Evolutionary conservation across 2,113 vertebrate genomes (phyloP).

Genomic region (Ornithorhynchus anatinus): DNA sequence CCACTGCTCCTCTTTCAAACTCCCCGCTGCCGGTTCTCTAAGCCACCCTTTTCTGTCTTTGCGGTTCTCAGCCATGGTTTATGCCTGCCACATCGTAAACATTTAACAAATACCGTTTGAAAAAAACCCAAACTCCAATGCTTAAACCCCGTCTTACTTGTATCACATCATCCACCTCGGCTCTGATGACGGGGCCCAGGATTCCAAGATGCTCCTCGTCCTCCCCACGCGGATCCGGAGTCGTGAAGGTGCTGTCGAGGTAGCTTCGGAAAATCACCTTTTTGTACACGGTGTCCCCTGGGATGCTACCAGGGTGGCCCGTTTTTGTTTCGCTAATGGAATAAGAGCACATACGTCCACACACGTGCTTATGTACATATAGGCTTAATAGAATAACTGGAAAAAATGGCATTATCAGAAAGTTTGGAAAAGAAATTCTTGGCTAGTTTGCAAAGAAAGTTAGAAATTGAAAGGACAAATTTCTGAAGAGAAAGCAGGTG

Average conservation of each 20-base stretch:
- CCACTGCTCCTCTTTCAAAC: no score
- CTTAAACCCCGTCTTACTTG: conserved; percentile 71
- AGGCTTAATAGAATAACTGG: neutral
- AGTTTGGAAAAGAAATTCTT: no score
- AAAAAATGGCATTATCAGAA: neutral
- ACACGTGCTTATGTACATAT: no score
- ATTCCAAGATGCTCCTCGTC: conserved; percentile 89
- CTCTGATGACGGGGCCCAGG: conserved; percentile 90
- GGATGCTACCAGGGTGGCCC: conserved; percentile 33
- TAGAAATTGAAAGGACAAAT: no score
- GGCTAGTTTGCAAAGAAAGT: no score
- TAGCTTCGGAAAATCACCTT: conserved; percentile 90
- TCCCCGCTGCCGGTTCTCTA: no score
- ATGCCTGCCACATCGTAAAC: neutral
- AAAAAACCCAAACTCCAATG: neutral
- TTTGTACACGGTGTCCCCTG: conserved; percentile 67
- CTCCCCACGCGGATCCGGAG: conserved; percentile 77
- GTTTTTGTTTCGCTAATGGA: conserved; percentile 54
- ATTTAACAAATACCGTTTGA: neutral
- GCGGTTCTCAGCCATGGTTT: neutral
- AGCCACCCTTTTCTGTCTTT: no score
- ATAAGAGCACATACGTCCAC: no score
- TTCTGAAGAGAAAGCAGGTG: no score
- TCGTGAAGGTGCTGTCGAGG: conserved; percentile 81
- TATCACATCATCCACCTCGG: conserved; percentile 89